Percentiles rank a stretch among this genome's conserved stretches.
These are phyloP conservation scores for Rhea pennata DNA, from an alignment of 2,113 vertebrate genomes.

Conservation along the genomic window DNA sequence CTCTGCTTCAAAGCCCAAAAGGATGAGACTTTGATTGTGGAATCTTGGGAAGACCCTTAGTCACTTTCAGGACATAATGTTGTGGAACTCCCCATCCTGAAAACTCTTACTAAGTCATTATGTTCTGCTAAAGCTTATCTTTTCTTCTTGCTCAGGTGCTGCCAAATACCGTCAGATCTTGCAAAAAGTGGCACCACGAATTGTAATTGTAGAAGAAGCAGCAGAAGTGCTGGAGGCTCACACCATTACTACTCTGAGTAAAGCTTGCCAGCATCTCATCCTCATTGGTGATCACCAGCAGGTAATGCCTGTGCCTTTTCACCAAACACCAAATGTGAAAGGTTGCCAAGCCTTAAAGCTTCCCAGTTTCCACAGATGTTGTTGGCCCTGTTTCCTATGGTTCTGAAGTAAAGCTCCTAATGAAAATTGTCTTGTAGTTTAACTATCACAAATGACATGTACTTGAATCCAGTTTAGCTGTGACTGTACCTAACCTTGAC, in stretches of 20 bases:
- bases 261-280: constrained; percentile 92
- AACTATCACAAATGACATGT: background rate
- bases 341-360: background rate
- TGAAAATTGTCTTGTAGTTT: background rate
- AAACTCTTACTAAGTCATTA: background rate
- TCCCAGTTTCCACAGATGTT: background rate
- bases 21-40: background rate
- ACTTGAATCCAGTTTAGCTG: background rate
- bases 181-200: constrained; percentile 82
- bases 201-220: constrained; percentile 94
- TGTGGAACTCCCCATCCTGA: background rate
- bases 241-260: constrained; percentile 89
- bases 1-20: background rate
- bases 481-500: background rate
- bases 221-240: constrained; percentile 96
- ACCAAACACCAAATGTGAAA: background rate
- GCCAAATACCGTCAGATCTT: constrained; percentile 88
- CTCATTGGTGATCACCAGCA: constrained; percentile 98
- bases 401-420: background rate
- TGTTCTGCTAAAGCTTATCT: background rate
- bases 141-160: constrained; percentile 78
- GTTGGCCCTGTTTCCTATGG: background rate
- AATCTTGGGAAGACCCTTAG: background rate
- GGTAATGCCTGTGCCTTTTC: constrained; percentile 67
- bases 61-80: background rate